Evolutionary conservation across 2,113 vertebrate species (phyloP).

Genomic region (Conger conger): DNA sequence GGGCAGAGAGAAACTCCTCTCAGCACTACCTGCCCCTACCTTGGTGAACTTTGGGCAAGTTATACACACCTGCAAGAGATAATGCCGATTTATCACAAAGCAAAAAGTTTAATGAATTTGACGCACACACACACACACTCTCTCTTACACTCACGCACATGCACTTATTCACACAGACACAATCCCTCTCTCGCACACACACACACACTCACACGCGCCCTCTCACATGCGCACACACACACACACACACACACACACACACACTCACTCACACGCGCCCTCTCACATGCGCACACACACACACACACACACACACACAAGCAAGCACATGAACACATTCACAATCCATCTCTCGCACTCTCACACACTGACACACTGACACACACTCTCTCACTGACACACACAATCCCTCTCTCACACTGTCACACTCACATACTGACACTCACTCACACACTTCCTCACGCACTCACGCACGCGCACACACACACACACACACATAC

Average conservation of each 20-base stretch:
- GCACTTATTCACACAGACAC: not conserved
- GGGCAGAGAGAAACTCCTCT: conserved; percentile 29
- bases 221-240: too few relatives aligned
- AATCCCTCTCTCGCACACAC: too few relatives aligned
- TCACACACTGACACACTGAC: not conserved
- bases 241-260: too few relatives aligned
- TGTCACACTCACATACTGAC: not conserved
- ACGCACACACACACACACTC: too few relatives aligned
- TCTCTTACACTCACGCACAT: too few relatives aligned
- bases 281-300: too few relatives aligned
- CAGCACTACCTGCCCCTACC: conserved; percentile 6
- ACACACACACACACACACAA: too few relatives aligned
- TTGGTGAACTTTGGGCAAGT: not conserved
- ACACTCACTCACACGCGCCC: too few relatives aligned
- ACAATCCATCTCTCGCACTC: not conserved
- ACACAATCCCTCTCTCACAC: too few relatives aligned
- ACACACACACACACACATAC: not conserved
- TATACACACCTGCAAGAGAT: conserved; percentile 17
- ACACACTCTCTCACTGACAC: not conserved
- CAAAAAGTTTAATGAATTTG: not conserved
- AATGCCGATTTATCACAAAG: conserved; percentile 17
- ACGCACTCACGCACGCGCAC: not conserved
- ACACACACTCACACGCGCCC: too few relatives aligned
- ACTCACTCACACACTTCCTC: not conserved
- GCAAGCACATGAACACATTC: not conserved